Evolutionary conservation across 2,888 invertebrate genomes (phyloP).

Genomic region (Euclidia mi): DNA sequence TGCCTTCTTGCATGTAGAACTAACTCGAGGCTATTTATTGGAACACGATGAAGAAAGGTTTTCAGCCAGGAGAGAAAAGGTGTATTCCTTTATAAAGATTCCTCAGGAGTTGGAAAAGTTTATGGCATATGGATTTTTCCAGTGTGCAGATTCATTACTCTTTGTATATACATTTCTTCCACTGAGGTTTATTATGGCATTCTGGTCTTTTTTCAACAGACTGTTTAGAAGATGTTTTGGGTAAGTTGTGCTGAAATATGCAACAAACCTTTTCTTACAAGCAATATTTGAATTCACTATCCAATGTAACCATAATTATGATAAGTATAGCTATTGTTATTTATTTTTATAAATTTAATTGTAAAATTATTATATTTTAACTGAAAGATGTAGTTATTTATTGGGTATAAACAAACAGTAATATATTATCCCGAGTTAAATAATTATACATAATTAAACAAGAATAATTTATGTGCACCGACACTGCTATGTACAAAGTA

Average conservation of each 20-base stretch:
- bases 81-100: slow-evolving; percentile 99
- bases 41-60: slow-evolving; percentile 99
- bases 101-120: slow-evolving; percentile 98
- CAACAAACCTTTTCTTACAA: no score
- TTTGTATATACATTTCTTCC: slow-evolving; percentile 99
- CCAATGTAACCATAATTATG: no score
- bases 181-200: slow-evolving; percentile 96
- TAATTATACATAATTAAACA: no score
- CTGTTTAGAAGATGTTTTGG: slow-evolving; percentile 94
- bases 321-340: no score
- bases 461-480: no score
- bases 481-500: no score
- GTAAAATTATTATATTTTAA: no score
- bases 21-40: slow-evolving; percentile 97
- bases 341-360: no score
- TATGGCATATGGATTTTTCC: slow-evolving; percentile 98
- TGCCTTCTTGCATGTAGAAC: slow-evolving; percentile 95
- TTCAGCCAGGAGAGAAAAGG: slow-evolving; percentile 97
- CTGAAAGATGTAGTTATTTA: no score
- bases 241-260: slow-evolving; percentile 73
- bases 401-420: no score
- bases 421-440: no score
- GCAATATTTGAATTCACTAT: no score
- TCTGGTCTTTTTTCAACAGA: slow-evolving; percentile 94
- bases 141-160: slow-evolving; percentile 99